These are phyloP conservation scores for Mimachlamys varia DNA, from an alignment of 2,888 invertebrate species.

Conservation along the genomic window DNA sequence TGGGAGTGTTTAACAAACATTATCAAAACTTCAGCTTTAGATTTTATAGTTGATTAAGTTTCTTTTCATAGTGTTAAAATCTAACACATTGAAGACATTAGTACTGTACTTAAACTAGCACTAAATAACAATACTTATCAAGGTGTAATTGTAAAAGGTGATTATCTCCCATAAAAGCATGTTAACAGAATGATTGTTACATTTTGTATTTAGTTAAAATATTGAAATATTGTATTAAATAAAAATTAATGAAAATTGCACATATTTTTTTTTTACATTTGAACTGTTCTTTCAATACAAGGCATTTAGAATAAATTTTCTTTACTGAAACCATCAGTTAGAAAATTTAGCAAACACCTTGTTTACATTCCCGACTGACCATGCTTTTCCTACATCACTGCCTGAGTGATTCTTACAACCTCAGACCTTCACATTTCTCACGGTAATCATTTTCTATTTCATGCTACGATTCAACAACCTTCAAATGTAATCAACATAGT, in stretches of 20 bases:
- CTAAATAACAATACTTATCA: too few species aligned
- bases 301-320: neutral
- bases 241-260: neutral
- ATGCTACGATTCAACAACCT: neutral
- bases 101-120: too few species aligned
- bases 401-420: neutral
- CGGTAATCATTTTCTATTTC: neutral
- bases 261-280: neutral
- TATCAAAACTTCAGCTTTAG: too few species aligned
- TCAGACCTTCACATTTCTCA: too few species aligned
- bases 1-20: too few species aligned
- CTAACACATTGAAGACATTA: too few species aligned
- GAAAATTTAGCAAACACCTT: neutral
- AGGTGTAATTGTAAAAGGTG: neutral
- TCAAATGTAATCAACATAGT: neutral
- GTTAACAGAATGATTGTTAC: neutral
- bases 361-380: neutral
- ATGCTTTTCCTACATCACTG: neutral
- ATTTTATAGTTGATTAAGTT: too few species aligned
- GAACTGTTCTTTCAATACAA: neutral
- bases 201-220: neutral
- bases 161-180: neutral
- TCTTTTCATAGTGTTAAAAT: too few species aligned
- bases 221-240: neutral
- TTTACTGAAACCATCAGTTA: neutral